A percentile compares a stretch with the other conserved stretches of the same genome.
These are phyloP conservation scores for Oreochromis mossambicus DNA, from an alignment of 2,797 vertebrate genomes.

Conservation along the genomic window DNA sequence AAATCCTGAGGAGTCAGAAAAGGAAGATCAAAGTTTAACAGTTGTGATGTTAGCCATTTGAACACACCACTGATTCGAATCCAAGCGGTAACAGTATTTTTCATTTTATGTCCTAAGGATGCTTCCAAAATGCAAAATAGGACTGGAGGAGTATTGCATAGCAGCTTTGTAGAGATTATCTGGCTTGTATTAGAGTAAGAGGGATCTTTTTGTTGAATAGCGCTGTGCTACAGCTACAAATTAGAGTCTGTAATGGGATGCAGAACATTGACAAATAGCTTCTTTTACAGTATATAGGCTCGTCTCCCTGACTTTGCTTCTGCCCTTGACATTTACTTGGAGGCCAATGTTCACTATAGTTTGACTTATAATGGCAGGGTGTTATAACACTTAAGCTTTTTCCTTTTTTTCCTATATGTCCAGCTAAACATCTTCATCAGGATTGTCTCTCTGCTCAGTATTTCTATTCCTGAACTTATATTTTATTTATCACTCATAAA, in stretches of 20 bases:
- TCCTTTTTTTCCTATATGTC: background rate
- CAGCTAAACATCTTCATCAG: slow-evolving; percentile 21
- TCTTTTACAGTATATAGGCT: slow-evolving; percentile 60
- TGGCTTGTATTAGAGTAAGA: slow-evolving; percentile 37
- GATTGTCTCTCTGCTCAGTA: background rate
- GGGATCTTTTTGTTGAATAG: slow-evolving; percentile 16
- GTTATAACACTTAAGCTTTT: slow-evolving; percentile 19
- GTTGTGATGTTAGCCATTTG: slow-evolving; percentile 7
- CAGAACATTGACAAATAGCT: slow-evolving; percentile 74
- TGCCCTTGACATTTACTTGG: slow-evolving; percentile 72
- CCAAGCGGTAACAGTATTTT: slow-evolving; percentile 11
- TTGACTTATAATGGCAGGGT: slow-evolving; percentile 51
- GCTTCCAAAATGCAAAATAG: slow-evolving; percentile 34
- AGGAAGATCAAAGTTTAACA: slow-evolving; percentile 24
- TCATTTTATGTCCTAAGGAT: slow-evolving; percentile 10
- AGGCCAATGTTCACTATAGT: slow-evolving; percentile 37
- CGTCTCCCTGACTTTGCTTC: slow-evolving; percentile 63
- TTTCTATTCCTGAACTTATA: background rate
- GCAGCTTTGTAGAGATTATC: slow-evolving; percentile 63
- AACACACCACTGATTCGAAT: slow-evolving; percentile 44
- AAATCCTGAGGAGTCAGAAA: slow-evolving; percentile 15
- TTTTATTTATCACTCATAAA: background rate
- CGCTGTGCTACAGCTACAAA: slow-evolving; percentile 50
- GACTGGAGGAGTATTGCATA: slow-evolving; percentile 26
- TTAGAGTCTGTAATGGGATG: slow-evolving; percentile 63